phyloP scores from a whole-genome alignment of 1,140 invertebrate species.

The Drosophila azteca region DNA sequence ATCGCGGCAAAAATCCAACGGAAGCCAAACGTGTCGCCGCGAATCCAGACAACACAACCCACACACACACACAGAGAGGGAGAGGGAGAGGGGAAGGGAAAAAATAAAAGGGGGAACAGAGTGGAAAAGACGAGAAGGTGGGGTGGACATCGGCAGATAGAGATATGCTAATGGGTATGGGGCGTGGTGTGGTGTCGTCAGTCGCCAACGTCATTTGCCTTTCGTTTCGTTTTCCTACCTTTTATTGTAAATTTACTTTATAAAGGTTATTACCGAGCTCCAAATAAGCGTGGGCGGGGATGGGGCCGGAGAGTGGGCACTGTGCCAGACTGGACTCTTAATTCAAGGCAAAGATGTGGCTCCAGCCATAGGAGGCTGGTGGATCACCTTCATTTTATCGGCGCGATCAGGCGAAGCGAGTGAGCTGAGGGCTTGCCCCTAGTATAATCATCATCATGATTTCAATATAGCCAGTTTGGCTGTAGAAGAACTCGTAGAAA shows the following conservation, averaged over 20 bases:
- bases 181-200: conserved; percentile 8
- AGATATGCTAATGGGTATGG: conserved; percentile 36
- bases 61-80: background rate
- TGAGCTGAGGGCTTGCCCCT: no score
- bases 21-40: conserved; percentile 76
- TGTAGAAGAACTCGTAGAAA: no score
- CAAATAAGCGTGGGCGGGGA: conserved; percentile 15
- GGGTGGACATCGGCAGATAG: background rate
- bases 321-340: conserved; percentile 27
- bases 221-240: conserved; percentile 56
- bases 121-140: background rate
- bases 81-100: background rate
- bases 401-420: no score
- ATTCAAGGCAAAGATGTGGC: conserved; percentile 16
- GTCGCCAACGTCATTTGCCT: conserved; percentile 51
- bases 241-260: conserved; percentile 82
- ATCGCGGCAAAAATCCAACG: conserved; percentile 75
- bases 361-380: background rate
- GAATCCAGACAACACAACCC: conserved; percentile 50
- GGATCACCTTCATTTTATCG: conserved; percentile 2
- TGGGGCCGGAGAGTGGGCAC: no score
- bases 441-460: no score
- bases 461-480: no score
- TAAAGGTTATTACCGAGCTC: conserved; percentile 73
- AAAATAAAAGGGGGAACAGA: background rate